A percentile compares a stretch with the other conserved stretches of the same genome.
These are phyloP conservation scores for Oxyteleia sp. DNA, from an alignment of 2,888 invertebrate species.

Conservation along the genomic window DNA sequence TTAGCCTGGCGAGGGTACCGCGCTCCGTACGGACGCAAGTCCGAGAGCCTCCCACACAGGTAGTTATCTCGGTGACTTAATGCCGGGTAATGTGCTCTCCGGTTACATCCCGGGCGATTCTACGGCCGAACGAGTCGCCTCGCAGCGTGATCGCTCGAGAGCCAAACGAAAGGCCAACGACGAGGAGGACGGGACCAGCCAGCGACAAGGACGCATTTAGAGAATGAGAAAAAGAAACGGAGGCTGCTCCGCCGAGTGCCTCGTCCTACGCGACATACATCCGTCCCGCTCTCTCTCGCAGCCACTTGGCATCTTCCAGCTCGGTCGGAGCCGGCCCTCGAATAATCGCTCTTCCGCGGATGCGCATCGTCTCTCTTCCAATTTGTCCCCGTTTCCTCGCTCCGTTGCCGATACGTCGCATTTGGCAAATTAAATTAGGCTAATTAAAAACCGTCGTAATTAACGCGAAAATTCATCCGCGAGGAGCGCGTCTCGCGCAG, in stretches of 20 bases:
- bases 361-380: slow-evolving; percentile 64
- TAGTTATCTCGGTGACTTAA: slow-evolving; percentile 86
- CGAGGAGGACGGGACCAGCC: slow-evolving; percentile 30
- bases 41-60: slow-evolving; percentile 84
- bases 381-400: slow-evolving; percentile 63
- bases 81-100: slow-evolving; percentile 85
- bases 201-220: slow-evolving; percentile 54
- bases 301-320: background rate
- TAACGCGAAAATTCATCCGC: slow-evolving; percentile 58
- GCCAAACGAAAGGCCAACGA: slow-evolving; percentile 72
- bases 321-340: slow-evolving; percentile 20
- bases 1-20: slow-evolving; percentile 69
- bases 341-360: slow-evolving; percentile 65
- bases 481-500: slow-evolving; percentile 17
- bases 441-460: slow-evolving; percentile 72
- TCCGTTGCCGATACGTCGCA: slow-evolving; percentile 61
- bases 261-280: slow-evolving; percentile 76
- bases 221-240: slow-evolving; percentile 62
- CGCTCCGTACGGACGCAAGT: slow-evolving; percentile 70
- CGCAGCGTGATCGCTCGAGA: slow-evolving; percentile 65
- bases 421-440: slow-evolving; percentile 69
- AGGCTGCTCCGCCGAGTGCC: slow-evolving; percentile 62
- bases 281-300: slow-evolving; percentile 11
- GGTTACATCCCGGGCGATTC: slow-evolving; percentile 83
- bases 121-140: slow-evolving; percentile 53